These are phyloP conservation scores for Oncorhynchus clarkii DNA, from an alignment of 2,113 vertebrate species.

Conservation along the genomic window DNA sequence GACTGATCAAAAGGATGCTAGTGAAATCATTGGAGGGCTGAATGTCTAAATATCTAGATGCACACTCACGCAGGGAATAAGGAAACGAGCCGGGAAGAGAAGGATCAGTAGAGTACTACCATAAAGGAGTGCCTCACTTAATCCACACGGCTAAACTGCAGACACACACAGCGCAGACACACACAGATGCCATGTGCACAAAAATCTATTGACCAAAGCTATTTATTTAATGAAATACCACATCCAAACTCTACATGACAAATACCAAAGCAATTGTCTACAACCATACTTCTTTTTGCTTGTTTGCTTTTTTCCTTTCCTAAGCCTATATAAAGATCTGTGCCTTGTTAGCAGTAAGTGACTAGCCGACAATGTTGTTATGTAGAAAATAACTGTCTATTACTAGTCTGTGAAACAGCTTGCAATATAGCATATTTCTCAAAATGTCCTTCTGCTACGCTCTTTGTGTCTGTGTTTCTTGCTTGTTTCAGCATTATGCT, in stretches of 20 bases:
- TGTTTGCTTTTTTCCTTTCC: too few relatives aligned
- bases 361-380: neutral
- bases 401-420: conserved; percentile 55
- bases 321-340: neutral
- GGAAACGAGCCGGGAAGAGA: neutral
- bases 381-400: neutral
- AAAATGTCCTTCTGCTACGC: conserved; percentile 67
- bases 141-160: conserved; percentile 31
- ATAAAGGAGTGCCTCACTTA: conserved; percentile 39
- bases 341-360: conserved; percentile 42
- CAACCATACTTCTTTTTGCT: too few relatives aligned
- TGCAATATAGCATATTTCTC: conserved; percentile 58
- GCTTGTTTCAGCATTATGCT: conserved; percentile 53
- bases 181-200: conserved; percentile 14
- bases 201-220: conserved; percentile 52
- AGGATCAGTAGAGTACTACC: neutral
- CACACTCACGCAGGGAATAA: neutral
- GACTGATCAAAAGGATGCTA: conserved; percentile 19
- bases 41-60: conserved; percentile 9
- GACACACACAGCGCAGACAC: conserved; percentile 36
- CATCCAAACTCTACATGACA: neutral
- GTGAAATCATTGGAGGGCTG: neutral
- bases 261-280: neutral
- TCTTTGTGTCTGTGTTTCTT: conserved; percentile 14
- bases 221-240: conserved; percentile 48